Percentiles rank a stretch among this genome's conserved stretches.
Evolutionary conservation across 2,113 vertebrate species (phyloP).

Genomic region (Ptychochromis oligacanthus): DNA sequence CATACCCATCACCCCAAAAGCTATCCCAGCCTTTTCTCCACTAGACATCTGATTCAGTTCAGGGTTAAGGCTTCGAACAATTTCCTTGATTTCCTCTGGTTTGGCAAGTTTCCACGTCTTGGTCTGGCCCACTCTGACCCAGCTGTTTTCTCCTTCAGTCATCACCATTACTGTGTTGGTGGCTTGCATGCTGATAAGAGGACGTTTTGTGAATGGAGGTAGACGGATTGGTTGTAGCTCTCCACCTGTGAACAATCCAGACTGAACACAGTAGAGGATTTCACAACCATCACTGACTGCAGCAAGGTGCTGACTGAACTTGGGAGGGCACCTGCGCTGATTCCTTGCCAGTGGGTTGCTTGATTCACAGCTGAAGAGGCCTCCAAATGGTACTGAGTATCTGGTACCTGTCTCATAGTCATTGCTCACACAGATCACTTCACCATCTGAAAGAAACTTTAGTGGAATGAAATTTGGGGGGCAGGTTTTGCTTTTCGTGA

Average conservation of each 20-base stretch:
- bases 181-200: constrained; percentile 71
- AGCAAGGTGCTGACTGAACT: constrained; percentile 89
- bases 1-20: constrained; percentile 65
- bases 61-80: not conserved
- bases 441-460: constrained; percentile 80
- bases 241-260: constrained; percentile 81
- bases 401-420: constrained; percentile 81
- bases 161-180: constrained; percentile 85
- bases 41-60: constrained; percentile 46
- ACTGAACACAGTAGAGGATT: constrained; percentile 87
- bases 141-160: too few species aligned
- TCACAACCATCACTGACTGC: constrained; percentile 89
- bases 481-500: constrained; percentile 85
- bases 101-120: constrained; percentile 81
- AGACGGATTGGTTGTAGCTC: constrained; percentile 79
- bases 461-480: constrained; percentile 76
- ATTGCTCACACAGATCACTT: constrained; percentile 84
- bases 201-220: constrained; percentile 84
- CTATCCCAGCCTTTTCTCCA: constrained; percentile 60
- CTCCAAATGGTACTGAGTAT: constrained; percentile 85
- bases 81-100: constrained; percentile 72
- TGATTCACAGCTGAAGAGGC: constrained; percentile 90
- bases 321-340: constrained; percentile 80
- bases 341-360: constrained; percentile 79
- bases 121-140: constrained; percentile 83